Conservation (phyloP, 2,888 invertebrate species). For the Drosophila birchii region DNA sequence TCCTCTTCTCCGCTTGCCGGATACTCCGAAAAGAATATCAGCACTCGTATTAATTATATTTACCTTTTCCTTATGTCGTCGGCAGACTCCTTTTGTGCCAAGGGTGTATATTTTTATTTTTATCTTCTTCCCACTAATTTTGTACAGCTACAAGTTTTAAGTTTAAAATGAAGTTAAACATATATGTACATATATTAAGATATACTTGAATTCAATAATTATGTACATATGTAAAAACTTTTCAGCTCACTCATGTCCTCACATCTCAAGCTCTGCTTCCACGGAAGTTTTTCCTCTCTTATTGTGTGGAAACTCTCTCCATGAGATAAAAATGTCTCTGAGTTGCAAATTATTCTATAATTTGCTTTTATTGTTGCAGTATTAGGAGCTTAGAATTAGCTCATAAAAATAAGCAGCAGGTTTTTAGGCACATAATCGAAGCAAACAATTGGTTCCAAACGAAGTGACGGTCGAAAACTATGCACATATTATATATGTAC, state of each 20-base stretch:
- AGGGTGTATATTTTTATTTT: not conserved
- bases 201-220: no score
- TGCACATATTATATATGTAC: not conserved
- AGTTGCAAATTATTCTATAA: not conserved
- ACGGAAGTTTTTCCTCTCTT: not conserved
- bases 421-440: conserved; percentile 72
- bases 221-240: not conserved
- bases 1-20: not conserved
- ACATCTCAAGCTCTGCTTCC: not conserved
- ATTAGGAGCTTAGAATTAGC: not conserved
- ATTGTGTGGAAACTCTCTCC: not conserved
- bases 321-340: not conserved
- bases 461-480: conserved; percentile 12
- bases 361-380: not conserved
- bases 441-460: conserved; percentile 1
- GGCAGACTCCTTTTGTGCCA: not conserved
- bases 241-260: not conserved
- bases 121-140: not conserved
- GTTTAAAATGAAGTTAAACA: no score
- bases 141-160: not conserved
- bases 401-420: conserved; percentile 48
- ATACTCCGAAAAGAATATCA: not conserved
- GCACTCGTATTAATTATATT: not conserved
- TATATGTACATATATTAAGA: no score
- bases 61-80: not conserved